Evolutionary conservation across 2,888 invertebrate genomes (phyloP), one percentile per base, ranked within the genome.

Genomic region (Ennomos quercinarius): DNA sequence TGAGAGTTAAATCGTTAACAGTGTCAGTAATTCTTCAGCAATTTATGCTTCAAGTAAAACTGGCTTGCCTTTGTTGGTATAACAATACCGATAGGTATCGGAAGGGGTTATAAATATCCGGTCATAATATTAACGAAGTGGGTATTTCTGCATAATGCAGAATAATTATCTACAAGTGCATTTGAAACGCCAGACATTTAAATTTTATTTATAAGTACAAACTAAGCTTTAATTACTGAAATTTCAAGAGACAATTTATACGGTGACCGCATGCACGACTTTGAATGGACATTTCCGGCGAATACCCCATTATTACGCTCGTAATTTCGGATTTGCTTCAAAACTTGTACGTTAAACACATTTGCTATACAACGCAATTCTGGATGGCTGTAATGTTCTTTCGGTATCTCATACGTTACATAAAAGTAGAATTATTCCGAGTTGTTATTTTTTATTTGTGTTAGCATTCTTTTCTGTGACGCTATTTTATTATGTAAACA

Each of bases 271-370:
- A 57, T 57, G 49, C 35, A 44, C 80, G 79, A 84, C 78, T 85
- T 76, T 68, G 75, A 80, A 78, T 81, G 76, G 77, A 78, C 76
- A 76, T 79, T 83, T 76, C 78, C 62, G 78, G 76, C 69, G 74
- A 79, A 79, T 80, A 76, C 70, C 67, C 78, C 76, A 77, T 80
- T 81, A 83, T 76, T 76, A 69, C 74, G 72, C 71, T 76, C 74
- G 77, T 84, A 81, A 85, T 83, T 83, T 84, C 78, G 79, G 79
- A 75, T 76, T 77, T 71, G 70, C 73, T 76, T 78, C 76, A 69
- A 70, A 70, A 72, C 64, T 69, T 67, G 67, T 61, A 64, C 66
- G 67, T 61, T 58, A 64, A 64, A 64, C 61, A 66, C 65, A 64
- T 58, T 65, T 61, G 48, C 63, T 63, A 58, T 57, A 58, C 61